phyloP scores from a whole-genome alignment of 2,113 vertebrate species.

The Elgaria multicarinata region DNA sequence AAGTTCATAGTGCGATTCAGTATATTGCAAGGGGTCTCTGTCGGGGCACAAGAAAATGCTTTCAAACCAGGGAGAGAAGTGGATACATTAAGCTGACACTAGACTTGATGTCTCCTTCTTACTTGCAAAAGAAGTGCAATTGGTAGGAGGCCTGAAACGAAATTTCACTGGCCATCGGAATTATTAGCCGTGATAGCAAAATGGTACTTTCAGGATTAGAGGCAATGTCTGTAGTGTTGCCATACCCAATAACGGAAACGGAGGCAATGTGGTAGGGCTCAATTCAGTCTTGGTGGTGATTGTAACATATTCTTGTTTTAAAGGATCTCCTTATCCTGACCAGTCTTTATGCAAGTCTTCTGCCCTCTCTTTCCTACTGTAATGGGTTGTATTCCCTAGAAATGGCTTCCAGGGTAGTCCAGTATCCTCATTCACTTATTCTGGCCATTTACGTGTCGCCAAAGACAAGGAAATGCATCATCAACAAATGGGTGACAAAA shows the following conservation, averaged over 20 bases:
- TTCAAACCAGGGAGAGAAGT: constrained; percentile 37
- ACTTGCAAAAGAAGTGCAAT: constrained; percentile 46
- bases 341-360: background rate
- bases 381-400: background rate
- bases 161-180: background rate
- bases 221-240: background rate
- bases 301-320: background rate
- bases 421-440: background rate
- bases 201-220: background rate
- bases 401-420: background rate
- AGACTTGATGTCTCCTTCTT: background rate
- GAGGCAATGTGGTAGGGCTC: no score
- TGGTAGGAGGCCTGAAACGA: background rate
- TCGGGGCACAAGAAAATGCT: background rate
- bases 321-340: no score
- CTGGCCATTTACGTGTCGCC: background rate
- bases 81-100: background rate
- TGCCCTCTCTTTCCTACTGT: background rate
- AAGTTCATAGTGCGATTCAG: constrained; percentile 57
- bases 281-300: background rate
- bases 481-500: no score
- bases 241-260: background rate
- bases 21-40: constrained; percentile 44
- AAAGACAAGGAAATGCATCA: no score
- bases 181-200: background rate